Evolutionary conservation across 2,797 vertebrate genomes (phyloP), one percentile per base, ranked within the genome.

Genomic region (Monodelphis domestica): DNA sequence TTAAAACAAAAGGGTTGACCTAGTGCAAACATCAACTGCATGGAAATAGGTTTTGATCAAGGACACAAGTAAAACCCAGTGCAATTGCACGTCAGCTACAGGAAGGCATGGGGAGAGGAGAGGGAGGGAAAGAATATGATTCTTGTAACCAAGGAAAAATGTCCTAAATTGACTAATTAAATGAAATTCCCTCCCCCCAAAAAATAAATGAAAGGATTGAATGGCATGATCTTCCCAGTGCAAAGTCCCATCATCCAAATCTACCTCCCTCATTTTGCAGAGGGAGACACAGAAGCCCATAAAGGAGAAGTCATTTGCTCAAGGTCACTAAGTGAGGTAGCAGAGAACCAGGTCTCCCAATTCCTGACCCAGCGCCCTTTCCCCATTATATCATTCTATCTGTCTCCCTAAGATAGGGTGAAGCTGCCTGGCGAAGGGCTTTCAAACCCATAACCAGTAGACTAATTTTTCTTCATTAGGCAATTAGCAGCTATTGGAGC

Each of bases 401-500:
- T n/a, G n/a, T n/a, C n/a, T n/a, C 45, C 21, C 38, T 14, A 53
- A 53, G 87, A n/a, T 88, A 6, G 29, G 52, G 33, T 33, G 87
- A 53, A 10, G 5, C 53, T 33, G 50, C 21, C 87, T 88, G 87
- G 29, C 53, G 1, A 53, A 88, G 70, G 38, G 45, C 51, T 53
- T 88, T 88, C 33, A 88, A 88, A 53, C 87, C 51, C 29, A 88
- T 88, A 53, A 88, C 53, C 52, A 88, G 33, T 28, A 53, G 87
- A 30, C 33, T 88, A 52, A 53, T 88, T 53, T 88, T 88, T 88
- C 50, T 88, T 88, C 87, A 53, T 52, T 52, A 53, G 53, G 87
- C 87, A 88, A 88, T 88, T 88, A 53, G 87, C 50, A 88, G 87
- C 87, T 53, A 88, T 53, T 33, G 87, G 53, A 88, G 87, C 87